These are phyloP conservation scores for Otolemur crassicaudatus DNA, from an alignment of 2,797 vertebrate species.

Conservation along the genomic window DNA sequence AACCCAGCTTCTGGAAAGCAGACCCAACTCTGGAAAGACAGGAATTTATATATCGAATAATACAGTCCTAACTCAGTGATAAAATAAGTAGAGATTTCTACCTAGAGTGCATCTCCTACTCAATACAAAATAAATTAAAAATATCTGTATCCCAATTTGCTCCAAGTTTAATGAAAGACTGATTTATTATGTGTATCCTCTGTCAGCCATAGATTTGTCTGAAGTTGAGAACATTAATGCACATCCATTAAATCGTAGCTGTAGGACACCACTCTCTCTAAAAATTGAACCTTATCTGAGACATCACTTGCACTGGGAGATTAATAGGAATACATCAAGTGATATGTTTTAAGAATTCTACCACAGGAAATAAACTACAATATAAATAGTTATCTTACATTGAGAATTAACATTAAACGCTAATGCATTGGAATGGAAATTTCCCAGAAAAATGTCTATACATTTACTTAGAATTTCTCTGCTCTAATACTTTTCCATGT, in stretches of 20 bases:
- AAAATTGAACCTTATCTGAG: neutral
- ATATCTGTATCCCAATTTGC: neutral
- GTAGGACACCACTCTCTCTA: neutral
- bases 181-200: neutral
- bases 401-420: neutral
- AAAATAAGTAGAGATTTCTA: neutral
- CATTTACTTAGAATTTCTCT: neutral
- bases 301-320: neutral
- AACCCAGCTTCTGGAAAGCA: neutral
- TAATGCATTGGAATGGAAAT: neutral
- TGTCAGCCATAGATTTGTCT: conserved; percentile 8
- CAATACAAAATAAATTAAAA: conserved; percentile 36
- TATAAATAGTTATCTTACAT: neutral
- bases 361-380: neutral
- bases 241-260: neutral
- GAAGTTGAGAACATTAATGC: neutral
- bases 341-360: neutral
- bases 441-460: neutral
- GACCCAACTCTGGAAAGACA: neutral
- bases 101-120: neutral
- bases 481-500: neutral
- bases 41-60: conserved; percentile 29
- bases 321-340: neutral
- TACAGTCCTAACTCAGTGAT: neutral
- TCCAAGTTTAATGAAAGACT: conserved; percentile 13